Percentiles rank a stretch among this genome's conserved stretches.
phyloP scores from a whole-genome alignment of 1,140 invertebrate species.

The Drosophila saltans region DNA sequence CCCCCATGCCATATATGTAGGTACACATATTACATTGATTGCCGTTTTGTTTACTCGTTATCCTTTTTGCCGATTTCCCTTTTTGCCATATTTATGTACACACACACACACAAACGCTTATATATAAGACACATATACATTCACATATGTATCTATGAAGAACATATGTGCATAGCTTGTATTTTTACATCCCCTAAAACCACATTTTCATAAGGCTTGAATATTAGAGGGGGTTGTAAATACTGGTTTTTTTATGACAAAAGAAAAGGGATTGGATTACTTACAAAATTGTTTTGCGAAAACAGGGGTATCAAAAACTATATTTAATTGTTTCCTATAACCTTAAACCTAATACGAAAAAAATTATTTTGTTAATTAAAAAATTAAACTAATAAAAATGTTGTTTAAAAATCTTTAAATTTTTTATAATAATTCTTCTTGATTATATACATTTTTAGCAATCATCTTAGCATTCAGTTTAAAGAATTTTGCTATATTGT shows the following conservation, averaged over 20 bases:
- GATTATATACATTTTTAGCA: no score
- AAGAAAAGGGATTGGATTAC: neutral
- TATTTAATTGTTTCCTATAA: no score
- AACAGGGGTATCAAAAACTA: neutral
- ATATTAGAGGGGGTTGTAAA: slow-evolving; percentile 1
- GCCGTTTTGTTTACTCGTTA: slow-evolving; percentile 14
- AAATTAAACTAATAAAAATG: no score
- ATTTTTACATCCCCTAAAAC: slow-evolving; percentile 1
- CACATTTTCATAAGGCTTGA: neutral
- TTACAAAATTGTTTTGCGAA: neutral
- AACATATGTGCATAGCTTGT: neutral
- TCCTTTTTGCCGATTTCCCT: slow-evolving; percentile 28
- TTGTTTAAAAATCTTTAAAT: no score
- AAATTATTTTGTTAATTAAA: no score
- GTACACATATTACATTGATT: slow-evolving; percentile 70
- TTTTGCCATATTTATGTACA: slow-evolving; percentile 20
- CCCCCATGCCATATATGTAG: slow-evolving; percentile 11
- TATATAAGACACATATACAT: neutral
- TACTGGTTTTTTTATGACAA: neutral
- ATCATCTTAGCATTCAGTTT: no score
- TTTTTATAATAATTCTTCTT: no score
- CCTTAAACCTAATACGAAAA: no score
- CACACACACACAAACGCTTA: slow-evolving; percentile 11
- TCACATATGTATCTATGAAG: neutral
- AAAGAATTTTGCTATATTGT: no score